phyloP scores from a whole-genome alignment of 2,113 vertebrate species.

The Marmota monax region DNA sequence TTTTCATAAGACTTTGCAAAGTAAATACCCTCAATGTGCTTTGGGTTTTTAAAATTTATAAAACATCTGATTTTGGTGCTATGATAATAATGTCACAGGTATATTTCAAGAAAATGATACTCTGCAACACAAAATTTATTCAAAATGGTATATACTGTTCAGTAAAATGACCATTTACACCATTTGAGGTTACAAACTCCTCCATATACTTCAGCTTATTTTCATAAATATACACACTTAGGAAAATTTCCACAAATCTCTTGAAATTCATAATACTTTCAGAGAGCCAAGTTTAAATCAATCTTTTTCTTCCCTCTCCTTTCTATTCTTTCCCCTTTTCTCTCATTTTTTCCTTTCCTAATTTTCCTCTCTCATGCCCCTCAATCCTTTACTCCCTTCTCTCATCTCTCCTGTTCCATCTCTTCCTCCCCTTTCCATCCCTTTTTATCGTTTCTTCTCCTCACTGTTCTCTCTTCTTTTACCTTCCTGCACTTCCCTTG shows the following conservation, averaged over 20 bases:
- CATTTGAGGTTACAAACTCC: not conserved
- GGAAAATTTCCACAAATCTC: slow-evolving; percentile 42
- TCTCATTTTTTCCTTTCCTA: not conserved
- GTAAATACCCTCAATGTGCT: not conserved
- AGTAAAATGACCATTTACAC: slow-evolving; percentile 25
- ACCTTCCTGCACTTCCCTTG: too few species aligned
- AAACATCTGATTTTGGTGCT: slow-evolving; percentile 46
- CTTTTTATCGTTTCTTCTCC: not conserved
- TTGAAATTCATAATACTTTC: slow-evolving; percentile 6
- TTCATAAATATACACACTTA: slow-evolving; percentile 36
- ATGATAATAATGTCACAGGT: not conserved
- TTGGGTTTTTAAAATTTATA: slow-evolving; percentile 9
- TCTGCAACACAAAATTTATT: not conserved
- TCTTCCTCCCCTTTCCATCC: not conserved
- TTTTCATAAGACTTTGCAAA: slow-evolving; percentile 1
- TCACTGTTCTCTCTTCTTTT: too few species aligned
- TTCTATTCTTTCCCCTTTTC: not conserved
- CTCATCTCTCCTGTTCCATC: not conserved
- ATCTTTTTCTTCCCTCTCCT: not conserved
- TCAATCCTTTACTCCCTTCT: not conserved
- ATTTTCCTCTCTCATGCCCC: not conserved
- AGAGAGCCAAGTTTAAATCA: not conserved
- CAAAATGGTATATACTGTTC: not conserved
- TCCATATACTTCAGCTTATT: not conserved
- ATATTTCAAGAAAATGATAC: slow-evolving; percentile 51